These are phyloP conservation scores for Oedothorax gibbosus DNA, from an alignment of 1,140 invertebrate genomes.

Conservation along the genomic window DNA sequence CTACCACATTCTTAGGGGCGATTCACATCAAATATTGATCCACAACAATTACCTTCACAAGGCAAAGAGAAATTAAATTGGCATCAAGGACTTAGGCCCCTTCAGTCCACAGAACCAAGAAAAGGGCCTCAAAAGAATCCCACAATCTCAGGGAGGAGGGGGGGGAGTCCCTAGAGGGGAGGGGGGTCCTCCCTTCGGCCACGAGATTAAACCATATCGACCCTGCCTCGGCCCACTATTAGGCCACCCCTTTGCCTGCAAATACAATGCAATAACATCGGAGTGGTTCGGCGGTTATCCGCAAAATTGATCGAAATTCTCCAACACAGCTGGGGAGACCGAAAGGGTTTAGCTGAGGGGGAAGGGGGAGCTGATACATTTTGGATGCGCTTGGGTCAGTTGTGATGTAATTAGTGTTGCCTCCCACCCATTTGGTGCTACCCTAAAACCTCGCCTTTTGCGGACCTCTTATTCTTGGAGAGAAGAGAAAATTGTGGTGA, in stretches of 20 bases:
- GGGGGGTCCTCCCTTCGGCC: slow-evolving; percentile 15
- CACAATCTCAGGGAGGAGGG: not conserved
- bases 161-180: slow-evolving; percentile 19
- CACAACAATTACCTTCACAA: too few species aligned
- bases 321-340: slow-evolving; percentile 31
- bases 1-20: too few species aligned
- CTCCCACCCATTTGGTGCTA: not conserved
- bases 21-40: too few species aligned
- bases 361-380: not conserved
- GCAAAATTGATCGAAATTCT: slow-evolving; percentile 61
- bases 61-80: too few species aligned
- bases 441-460: slow-evolving; percentile 32
- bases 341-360: not conserved
- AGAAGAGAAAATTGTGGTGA: not conserved
- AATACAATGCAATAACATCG: slow-evolving; percentile 53
- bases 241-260: slow-evolving; percentile 6
- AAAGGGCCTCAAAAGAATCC: too few species aligned
- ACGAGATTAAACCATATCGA: slow-evolving; percentile 59
- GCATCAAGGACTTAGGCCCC: too few species aligned
- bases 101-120: too few species aligned
- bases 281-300: slow-evolving; percentile 55
- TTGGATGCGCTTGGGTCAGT: slow-evolving; percentile 57
- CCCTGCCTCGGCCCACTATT: slow-evolving; percentile 34
- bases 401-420: slow-evolving; percentile 58
- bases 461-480: not conserved